These are phyloP conservation scores for Hestina assimilis DNA, from an alignment of 1,140 invertebrate genomes.

Conservation along the genomic window DNA sequence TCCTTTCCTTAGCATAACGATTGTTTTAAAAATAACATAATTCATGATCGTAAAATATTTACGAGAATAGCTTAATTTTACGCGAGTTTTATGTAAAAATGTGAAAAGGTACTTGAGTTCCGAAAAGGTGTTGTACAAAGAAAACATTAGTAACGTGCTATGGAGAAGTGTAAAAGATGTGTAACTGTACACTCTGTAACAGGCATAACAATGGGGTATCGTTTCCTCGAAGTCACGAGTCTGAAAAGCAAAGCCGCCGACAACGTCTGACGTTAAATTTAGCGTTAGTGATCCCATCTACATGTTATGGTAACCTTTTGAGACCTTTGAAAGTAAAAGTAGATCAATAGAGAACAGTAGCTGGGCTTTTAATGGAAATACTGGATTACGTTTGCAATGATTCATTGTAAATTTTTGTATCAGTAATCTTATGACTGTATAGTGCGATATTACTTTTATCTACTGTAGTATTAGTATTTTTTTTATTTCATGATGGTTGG, in stretches of 20 bases:
- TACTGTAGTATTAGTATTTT: too few species aligned
- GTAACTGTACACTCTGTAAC: slow-evolving; percentile 67
- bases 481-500: too few species aligned
- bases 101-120: slow-evolving; percentile 22
- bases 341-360: slow-evolving; percentile 13
- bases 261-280: slow-evolving; percentile 61
- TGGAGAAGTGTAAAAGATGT: slow-evolving; percentile 56
- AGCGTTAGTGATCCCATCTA: slow-evolving; percentile 70
- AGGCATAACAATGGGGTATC: slow-evolving; percentile 70
- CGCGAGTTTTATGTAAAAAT: not conserved
- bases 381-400: too few species aligned
- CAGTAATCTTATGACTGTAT: too few species aligned
- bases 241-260: slow-evolving; percentile 45
- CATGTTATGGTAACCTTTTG: slow-evolving; percentile 33
- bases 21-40: not conserved
- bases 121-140: slow-evolving; percentile 48
- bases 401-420: not conserved
- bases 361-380: not conserved
- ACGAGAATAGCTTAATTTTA: not conserved
- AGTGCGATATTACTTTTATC: too few species aligned
- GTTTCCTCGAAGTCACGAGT: slow-evolving; percentile 58
- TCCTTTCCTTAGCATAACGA: too few species aligned
- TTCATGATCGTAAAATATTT: too few species aligned
- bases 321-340: slow-evolving; percentile 55
- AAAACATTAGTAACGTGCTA: slow-evolving; percentile 61